phyloP scores from a whole-genome alignment of 2,113 vertebrate genomes.

The Pollimyrus isidori region DNA sequence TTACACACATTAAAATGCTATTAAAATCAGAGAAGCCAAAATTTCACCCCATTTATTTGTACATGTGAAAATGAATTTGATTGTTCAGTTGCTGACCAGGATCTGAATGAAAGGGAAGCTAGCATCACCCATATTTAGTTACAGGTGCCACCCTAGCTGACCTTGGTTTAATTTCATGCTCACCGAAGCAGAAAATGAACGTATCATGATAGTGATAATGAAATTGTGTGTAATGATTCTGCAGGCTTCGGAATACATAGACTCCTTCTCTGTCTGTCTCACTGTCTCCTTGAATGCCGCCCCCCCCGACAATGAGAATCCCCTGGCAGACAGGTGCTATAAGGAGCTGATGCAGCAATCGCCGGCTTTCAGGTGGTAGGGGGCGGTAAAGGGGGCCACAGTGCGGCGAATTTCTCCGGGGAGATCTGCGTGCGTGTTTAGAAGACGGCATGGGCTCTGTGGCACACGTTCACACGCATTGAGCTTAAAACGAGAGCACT shows the following conservation, averaged over 20 bases:
- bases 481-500: not conserved
- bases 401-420: not conserved
- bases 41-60: not conserved
- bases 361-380: slow-evolving; percentile 36
- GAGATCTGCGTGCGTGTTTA: not conserved
- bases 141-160: not conserved
- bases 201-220: not conserved
- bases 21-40: not conserved
- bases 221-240: not conserved
- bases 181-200: not conserved
- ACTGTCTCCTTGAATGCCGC: not conserved
- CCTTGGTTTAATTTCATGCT: slow-evolving; percentile 2
- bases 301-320: not conserved
- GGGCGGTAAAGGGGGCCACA: slow-evolving; percentile 47
- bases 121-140: not conserved
- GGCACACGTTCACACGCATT: not conserved
- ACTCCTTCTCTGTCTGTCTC: slow-evolving; percentile 6
- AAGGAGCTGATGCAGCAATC: not conserved
- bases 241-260: not conserved
- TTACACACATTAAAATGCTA: not conserved
- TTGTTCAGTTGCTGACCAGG: not conserved
- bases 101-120: not conserved
- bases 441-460: not conserved
- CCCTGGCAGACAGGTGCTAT: not conserved
- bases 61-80: not conserved